These are phyloP conservation scores for Campoletis raptor DNA, from an alignment of 2,888 invertebrate genomes.

Conservation along the genomic window DNA sequence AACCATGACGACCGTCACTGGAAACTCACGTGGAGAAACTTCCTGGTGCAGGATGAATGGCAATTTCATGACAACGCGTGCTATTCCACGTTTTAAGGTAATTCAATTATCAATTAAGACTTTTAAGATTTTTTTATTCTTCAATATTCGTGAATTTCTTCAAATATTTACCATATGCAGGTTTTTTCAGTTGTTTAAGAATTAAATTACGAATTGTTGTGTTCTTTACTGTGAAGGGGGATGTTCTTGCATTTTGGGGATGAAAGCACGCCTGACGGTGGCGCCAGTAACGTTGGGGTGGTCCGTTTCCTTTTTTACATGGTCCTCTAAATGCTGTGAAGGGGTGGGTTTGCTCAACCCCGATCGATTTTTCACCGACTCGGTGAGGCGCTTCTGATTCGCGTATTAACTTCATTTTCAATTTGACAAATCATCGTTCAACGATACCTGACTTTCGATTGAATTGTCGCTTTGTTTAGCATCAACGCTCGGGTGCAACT, in stretches of 20 bases:
- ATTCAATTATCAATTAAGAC: conserved; percentile 6
- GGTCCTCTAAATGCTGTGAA: conserved; percentile 59
- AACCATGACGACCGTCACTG: not conserved
- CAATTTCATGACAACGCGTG: not conserved
- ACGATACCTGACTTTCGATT: not conserved
- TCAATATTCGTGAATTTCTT: not conserved
- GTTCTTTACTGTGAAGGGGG: not conserved
- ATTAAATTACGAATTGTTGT: not conserved
- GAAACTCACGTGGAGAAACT: conserved; percentile 14
- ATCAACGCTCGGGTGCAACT: not conserved
- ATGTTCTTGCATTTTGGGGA: conserved; percentile 33
- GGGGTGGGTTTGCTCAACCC: conserved; percentile 72
- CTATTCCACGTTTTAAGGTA: conserved; percentile 30
- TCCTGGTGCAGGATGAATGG: conserved; percentile 21
- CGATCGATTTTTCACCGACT: conserved; percentile 78
- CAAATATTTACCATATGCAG: not conserved
- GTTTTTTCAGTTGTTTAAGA: not conserved
- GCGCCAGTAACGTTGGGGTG: conserved; percentile 76
- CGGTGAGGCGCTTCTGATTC: conserved; percentile 57
- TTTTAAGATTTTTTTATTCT: not conserved
- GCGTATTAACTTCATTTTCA: not conserved
- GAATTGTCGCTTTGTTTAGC: not conserved
- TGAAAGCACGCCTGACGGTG: conserved; percentile 71
- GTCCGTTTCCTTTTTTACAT: conserved; percentile 58
- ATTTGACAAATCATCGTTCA: conserved; percentile 1